These are phyloP conservation scores for Drosophila buzzatii DNA, from an alignment of 2,888 invertebrate genomes.

Conservation along the genomic window DNA sequence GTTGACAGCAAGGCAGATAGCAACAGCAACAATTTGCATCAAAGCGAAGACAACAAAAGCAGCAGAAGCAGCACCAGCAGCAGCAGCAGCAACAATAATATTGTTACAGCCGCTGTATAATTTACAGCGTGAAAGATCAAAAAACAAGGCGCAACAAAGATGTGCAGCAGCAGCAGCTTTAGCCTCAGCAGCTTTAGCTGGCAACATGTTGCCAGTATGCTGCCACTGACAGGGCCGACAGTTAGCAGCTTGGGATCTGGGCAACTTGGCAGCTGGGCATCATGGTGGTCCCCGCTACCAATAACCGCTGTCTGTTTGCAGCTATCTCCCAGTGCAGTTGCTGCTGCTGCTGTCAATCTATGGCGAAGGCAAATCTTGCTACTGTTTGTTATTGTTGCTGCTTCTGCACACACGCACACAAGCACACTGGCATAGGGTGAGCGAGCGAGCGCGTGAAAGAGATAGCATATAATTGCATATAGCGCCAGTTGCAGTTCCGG, in stretches of 20 bases:
- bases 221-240: slow-evolving; percentile 57
- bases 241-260: slow-evolving; percentile 40
- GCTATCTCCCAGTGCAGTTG: slow-evolving; percentile 50
- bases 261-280: slow-evolving; percentile 18
- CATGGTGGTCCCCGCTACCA: slow-evolving; percentile 63
- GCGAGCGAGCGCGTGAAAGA: slow-evolving; percentile 13
- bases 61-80: neutral
- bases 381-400: slow-evolving; percentile 64
- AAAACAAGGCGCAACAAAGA: slow-evolving; percentile 60
- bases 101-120: slow-evolving; percentile 41
- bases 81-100: slow-evolving; percentile 12
- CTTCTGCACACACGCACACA: slow-evolving; percentile 14
- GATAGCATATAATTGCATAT: slow-evolving; percentile 71
- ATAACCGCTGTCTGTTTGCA: slow-evolving; percentile 26
- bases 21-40: slow-evolving; percentile 57
- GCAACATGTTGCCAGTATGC: slow-evolving; percentile 58
- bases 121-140: slow-evolving; percentile 64
- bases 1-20: slow-evolving; percentile 71
- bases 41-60: slow-evolving; percentile 14
- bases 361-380: slow-evolving; percentile 76
- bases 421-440: neutral
- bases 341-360: slow-evolving; percentile 70
- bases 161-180: slow-evolving; percentile 31
- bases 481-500: slow-evolving; percentile 84
- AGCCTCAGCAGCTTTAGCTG: slow-evolving; percentile 28